These are phyloP conservation scores for Metridium senile DNA, from an alignment of 92 coral and sea anemone species.

Conservation along the genomic window DNA sequence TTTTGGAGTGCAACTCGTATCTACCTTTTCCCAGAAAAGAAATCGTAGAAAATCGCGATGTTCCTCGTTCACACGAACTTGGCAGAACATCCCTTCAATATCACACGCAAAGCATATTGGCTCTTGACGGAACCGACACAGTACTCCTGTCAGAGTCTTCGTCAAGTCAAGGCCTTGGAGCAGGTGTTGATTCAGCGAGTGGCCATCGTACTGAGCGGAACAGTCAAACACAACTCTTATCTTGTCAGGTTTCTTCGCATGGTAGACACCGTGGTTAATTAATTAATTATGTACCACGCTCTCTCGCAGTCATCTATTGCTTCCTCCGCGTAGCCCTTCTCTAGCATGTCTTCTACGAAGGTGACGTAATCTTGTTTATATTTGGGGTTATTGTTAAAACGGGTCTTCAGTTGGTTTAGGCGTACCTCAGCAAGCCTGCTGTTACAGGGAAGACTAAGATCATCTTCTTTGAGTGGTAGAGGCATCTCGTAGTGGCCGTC, in stretches of 20 bases:
- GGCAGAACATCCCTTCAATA: constrained; percentile 43
- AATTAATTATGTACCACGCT: constrained; percentile 64
- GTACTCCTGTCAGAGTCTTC: constrained; percentile 32
- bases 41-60: constrained; percentile 38
- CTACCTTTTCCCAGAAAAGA: constrained; percentile 41
- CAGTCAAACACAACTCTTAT: constrained; percentile 34
- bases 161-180: constrained; percentile 39
- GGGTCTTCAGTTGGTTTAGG: constrained; percentile 20
- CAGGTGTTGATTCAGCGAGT: constrained; percentile 37
- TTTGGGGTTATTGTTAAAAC: constrained; percentile 24
- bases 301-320: constrained; percentile 8
- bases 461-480: constrained; percentile 38
- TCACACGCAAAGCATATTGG: constrained; percentile 35
- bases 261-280: constrained; percentile 58
- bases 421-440: constrained; percentile 40
- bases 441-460: constrained; percentile 34
- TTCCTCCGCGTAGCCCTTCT: constrained; percentile 42
- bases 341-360: constrained; percentile 40
- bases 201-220: constrained; percentile 34
- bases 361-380: constrained; percentile 40
- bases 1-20: constrained; percentile 15
- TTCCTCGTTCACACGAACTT: constrained; percentile 33
- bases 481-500: constrained; percentile 57
- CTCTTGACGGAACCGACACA: constrained; percentile 41
- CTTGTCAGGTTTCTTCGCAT: constrained; percentile 30